Evolutionary conservation across 1,140 invertebrate species (phyloP), one percentile per base, ranked within the genome.

Genomic region (Plectus sambesii): DNA sequence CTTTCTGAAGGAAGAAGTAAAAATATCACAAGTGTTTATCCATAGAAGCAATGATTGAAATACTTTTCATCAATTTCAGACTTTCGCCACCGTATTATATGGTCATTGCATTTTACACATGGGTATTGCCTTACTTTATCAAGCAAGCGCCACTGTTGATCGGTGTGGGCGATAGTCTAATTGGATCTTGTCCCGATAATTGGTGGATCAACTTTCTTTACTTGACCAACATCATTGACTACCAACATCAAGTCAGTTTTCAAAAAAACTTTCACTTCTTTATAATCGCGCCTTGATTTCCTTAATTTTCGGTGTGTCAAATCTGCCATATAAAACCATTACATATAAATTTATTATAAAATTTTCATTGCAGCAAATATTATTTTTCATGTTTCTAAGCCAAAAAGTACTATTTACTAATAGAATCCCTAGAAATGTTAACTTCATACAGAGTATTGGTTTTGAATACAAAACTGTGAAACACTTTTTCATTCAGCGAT

Each of bases 161-260:
- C n/a, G n/a, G n/a, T 33, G 42, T 40, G 6, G 17, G 27, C 9
- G 4, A 19, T 15, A 25, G 29, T n/a, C 20, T 15, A 5, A 24
- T 27, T 36, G 5, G 44, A 12, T 25, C 48, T 6, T 51, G 48
- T 38, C 22, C 22, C 22, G 41, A 51, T 23, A 51, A 38, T 19
- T 51, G 49, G 49, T 51, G 47, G 48, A 36, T 44, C 27, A 48
- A 51, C 17, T 33, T 51, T 36, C 44, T 51, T 6, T 51, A 51
- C 47, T 9, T 51, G 24, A 51, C 25, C 47, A 51, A 51, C 30
- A 51, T 27, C 48, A 15, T 23, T 30, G 12, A 51, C 19, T 37
- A 49, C 20, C 29, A 51, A 6, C 23, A 51, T 8, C 49, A 51
- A 35, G 48, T 50, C 17, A 24, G 25, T 24, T 6, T 19, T 42